A percentile compares a stretch with the other conserved stretches of the same genome.
These are phyloP conservation scores for Aradophagus sp. DNA, from an alignment of 1,140 invertebrate species.

Conservation along the genomic window DNA sequence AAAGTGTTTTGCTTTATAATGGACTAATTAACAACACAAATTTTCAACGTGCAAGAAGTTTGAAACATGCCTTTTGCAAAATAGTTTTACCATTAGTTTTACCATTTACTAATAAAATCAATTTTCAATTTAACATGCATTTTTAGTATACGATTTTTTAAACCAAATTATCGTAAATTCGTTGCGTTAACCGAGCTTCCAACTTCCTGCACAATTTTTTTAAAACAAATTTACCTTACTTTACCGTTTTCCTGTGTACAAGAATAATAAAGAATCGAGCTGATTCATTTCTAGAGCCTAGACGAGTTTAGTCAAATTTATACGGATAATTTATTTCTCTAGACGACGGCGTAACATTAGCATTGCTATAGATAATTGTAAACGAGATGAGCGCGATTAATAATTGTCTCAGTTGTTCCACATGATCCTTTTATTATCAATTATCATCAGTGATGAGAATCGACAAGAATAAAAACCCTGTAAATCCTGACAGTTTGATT, in stretches of 20 bases:
- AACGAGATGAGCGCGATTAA: conserved; percentile 7
- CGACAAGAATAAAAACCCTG: conserved; percentile 29
- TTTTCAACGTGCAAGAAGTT: too few species aligned
- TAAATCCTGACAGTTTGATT: conserved; percentile 18
- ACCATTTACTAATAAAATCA: too few species aligned
- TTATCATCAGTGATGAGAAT: too few species aligned
- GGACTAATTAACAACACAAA: background rate
- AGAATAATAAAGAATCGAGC: conserved; percentile 3
- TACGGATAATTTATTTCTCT: conserved; percentile 25
- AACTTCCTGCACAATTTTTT: too few species aligned
- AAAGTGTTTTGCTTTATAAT: conserved; percentile 17
- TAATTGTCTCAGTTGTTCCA: conserved; percentile 26
- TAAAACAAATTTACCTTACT: conserved; percentile 7
- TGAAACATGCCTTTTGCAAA: too few species aligned
- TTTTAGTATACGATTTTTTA: too few species aligned
- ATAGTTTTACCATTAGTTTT: too few species aligned
- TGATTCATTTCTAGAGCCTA: conserved; percentile 17
- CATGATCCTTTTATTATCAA: conserved; percentile 6
- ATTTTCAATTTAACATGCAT: too few species aligned
- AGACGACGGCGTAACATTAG: conserved; percentile 16
- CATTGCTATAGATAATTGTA: conserved; percentile 21
- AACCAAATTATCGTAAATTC: too few species aligned
- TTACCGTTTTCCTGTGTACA: conserved; percentile 10
- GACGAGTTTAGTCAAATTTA: conserved; percentile 24
- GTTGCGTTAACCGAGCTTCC: too few species aligned